phyloP scores from a whole-genome alignment of 2,113 vertebrate genomes.

The Zingel zingel region DNA sequence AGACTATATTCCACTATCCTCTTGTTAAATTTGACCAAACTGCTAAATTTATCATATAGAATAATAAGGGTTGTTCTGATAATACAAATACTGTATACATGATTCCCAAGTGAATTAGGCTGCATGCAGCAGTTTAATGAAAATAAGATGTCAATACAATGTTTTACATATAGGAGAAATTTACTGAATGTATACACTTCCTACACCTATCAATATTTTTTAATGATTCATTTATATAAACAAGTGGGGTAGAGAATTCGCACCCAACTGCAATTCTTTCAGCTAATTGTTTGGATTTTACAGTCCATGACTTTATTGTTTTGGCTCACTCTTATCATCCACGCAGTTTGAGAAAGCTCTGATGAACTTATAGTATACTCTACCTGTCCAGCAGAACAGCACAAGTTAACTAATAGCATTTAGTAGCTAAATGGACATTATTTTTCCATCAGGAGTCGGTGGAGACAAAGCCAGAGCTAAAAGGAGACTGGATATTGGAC shows the following conservation, averaged over 20 bases:
- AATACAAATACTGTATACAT: not conserved
- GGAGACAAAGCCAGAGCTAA: not conserved
- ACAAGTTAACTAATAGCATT: not conserved
- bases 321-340: not conserved
- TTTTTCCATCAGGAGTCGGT: not conserved
- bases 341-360: not conserved
- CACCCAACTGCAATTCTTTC: not conserved
- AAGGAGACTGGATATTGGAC: too few species aligned
- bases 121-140: not conserved
- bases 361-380: not conserved
- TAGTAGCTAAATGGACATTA: too few species aligned
- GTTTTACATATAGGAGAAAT: not conserved
- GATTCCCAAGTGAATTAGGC: not conserved
- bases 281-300: too few species aligned
- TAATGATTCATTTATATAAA: not conserved
- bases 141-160: not conserved
- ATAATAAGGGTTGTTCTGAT: conserved; percentile 1
- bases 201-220: not conserved
- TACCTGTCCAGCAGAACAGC: not conserved
- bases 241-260: not conserved
- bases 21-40: conserved; percentile 53
- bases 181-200: not conserved
- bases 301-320: too few species aligned
- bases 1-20: conserved; percentile 24
- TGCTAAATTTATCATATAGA: conserved; percentile 27